Base-by-base conservation (phyloP, 2,113 vertebrate species). In the Aspiorhynchus laticeps region DNA sequence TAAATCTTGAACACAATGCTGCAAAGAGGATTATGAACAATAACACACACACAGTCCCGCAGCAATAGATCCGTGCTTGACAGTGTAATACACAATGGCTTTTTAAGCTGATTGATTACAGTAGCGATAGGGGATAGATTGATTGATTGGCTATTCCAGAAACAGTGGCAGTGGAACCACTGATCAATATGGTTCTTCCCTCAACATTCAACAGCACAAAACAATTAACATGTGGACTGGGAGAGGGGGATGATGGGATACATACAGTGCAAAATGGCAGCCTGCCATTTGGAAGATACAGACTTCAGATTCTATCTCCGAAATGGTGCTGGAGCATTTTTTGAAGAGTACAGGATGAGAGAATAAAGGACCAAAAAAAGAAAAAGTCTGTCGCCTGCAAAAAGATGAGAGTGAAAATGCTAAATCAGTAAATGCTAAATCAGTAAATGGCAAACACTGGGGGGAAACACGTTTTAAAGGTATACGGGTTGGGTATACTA, bases 61-160 rank as follows among this genome's bases (percentile, higher is more conserved):
- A 77, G 36, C 51, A 56, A 17, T 26, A 41, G 19, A 85, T 91
- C 43, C 92, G 89, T 90, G 86, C 90, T 89, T 93, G 93, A 93
- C 94, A 94, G 92, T 89, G 91, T 93, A 93, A 94, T 94, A 93
- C 93, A 91, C 0, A 91, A 91, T 90, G 90, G 87, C 88, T 94
- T 93, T 95, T 94, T 94, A 93, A 93, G 92, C 87, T 93, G 91
- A 88, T 89, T 53, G 92, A 87, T 79, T 77, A 63, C 31, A 41
- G 89, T 43, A 38, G 36, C 7, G 65, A 80, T 43, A 59, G 88
- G 51, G 86, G 43, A 33, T 83, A 89, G 91, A 91, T 91, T 91
- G 88, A 94, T 91, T 94, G 91, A 94, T 93, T 92, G 94, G 92
- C 90, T 93, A 87, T 91, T 93, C 90, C 87, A 88, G 75, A 84